A percentile compares a stretch with the other conserved stretches of the same genome.
Conservation (phyloP, 2,797 vertebrate species). For the Glossophaga mutica region DNA sequence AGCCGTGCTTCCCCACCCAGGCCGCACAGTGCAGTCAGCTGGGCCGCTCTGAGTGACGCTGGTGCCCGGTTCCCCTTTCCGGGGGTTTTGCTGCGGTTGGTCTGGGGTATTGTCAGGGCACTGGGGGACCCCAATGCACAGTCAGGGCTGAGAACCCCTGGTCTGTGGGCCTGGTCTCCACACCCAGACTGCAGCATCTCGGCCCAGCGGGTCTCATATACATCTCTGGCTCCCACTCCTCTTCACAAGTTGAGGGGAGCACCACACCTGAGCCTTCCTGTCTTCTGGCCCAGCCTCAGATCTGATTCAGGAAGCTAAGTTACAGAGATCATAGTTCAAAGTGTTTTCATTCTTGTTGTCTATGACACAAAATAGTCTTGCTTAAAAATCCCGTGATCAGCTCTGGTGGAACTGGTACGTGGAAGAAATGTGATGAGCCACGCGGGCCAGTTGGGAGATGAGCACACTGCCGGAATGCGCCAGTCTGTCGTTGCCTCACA, state of each 20-base stretch:
- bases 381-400: neutral
- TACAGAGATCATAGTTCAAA: neutral
- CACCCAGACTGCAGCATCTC: neutral
- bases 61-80: neutral
- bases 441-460: neutral
- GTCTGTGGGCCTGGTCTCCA: neutral
- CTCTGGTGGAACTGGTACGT: neutral
- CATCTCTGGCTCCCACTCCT: neutral
- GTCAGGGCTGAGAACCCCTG: neutral
- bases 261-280: neutral
- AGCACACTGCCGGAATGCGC: neutral
- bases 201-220: neutral
- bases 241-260: neutral
- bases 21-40: neutral
- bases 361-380: neutral
- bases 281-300: neutral
- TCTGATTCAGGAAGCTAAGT: neutral
- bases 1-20: neutral
- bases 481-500: neutral
- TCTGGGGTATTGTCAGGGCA: neutral
- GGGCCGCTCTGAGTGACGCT: rapidly evolving
- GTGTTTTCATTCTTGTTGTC: neutral
- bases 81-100: neutral
- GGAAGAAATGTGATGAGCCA: neutral
- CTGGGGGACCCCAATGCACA: neutral